Conservation (phyloP, 92 coral and sea anemone species). For the Hydrozoanthus gracilis region DNA sequence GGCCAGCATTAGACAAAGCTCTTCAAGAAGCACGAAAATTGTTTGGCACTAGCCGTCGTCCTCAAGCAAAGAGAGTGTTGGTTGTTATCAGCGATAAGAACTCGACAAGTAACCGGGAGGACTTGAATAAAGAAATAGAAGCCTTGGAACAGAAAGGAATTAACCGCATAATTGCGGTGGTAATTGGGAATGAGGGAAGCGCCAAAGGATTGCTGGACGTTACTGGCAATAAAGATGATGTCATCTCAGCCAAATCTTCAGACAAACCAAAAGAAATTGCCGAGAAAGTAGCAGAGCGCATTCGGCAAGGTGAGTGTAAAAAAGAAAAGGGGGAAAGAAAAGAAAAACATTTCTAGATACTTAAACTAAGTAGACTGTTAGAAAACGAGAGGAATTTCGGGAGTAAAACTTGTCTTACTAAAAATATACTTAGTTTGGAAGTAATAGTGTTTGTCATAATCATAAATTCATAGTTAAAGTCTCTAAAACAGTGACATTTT, state of each 20-base stretch:
- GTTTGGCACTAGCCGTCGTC: slow-evolving; percentile 51
- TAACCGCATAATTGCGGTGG: slow-evolving; percentile 60
- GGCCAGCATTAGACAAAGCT: slow-evolving; percentile 56
- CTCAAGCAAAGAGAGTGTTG: slow-evolving; percentile 71
- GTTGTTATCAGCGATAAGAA: slow-evolving; percentile 84
- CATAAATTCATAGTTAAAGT: too few relatives aligned
- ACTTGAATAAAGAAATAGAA: slow-evolving; percentile 60
- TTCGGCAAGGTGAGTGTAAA: slow-evolving; percentile 40
- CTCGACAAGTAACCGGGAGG: slow-evolving; percentile 60
- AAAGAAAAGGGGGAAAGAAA: neutral
- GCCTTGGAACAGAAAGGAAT: slow-evolving; percentile 60
- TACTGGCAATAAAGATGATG: slow-evolving; percentile 63
- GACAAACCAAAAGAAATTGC: slow-evolving; percentile 77
- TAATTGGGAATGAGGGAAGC: slow-evolving; percentile 66
- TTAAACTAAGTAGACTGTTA: too few relatives aligned
- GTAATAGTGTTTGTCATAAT: neutral
- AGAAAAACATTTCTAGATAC: too few relatives aligned
- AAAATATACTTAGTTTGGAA: neutral
- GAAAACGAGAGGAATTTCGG: too few relatives aligned
- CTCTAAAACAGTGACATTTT: too few relatives aligned
- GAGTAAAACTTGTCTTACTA: too few relatives aligned
- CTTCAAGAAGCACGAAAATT: slow-evolving; percentile 51
- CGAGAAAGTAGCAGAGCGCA: slow-evolving; percentile 56
- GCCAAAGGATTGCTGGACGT: slow-evolving; percentile 51
- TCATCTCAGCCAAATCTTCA: slow-evolving; percentile 58